Evolutionary conservation across 2,888 invertebrate genomes (phyloP).

Genomic region (Drosophila greeni): DNA sequence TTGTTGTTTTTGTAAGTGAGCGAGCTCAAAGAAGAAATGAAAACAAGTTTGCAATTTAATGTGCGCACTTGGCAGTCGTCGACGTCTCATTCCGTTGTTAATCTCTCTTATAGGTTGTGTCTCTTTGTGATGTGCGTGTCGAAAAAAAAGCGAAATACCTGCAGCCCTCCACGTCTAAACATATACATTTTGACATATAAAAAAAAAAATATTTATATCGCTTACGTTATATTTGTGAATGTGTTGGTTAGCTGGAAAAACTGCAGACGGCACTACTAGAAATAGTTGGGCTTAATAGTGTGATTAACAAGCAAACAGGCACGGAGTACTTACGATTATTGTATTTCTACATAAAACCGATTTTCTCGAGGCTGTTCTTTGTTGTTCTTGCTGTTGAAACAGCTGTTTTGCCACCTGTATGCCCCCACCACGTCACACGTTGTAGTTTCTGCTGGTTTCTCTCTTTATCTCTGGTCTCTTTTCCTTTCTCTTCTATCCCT

Average conservation of each 20-base stretch:
- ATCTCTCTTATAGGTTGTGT: slow-evolving; percentile 26
- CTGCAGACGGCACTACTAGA: slow-evolving; percentile 41
- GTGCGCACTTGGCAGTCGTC: slow-evolving; percentile 70
- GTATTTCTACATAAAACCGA: slow-evolving; percentile 44
- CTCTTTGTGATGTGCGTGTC: slow-evolving; percentile 27
- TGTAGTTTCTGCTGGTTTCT: slow-evolving; percentile 31
- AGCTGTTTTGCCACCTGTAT: slow-evolving; percentile 64
- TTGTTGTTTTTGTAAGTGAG: slow-evolving; percentile 53
- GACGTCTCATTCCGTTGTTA: slow-evolving; percentile 31
- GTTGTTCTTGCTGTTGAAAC: slow-evolving; percentile 59
- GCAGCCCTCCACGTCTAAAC: slow-evolving; percentile 62
- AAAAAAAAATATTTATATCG: slow-evolving; percentile 41
- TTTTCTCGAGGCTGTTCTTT: slow-evolving; percentile 42
- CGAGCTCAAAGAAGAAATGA: slow-evolving; percentile 50
- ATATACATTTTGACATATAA: slow-evolving; percentile 22
- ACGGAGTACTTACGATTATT: slow-evolving; percentile 42
- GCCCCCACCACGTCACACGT: slow-evolving; percentile 57
- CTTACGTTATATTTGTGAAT: slow-evolving; percentile 55
- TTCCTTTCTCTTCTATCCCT: slow-evolving; percentile 40
- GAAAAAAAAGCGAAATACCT: slow-evolving; percentile 14
- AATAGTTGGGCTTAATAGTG: slow-evolving; percentile 44
- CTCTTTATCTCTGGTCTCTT: slow-evolving; percentile 39
- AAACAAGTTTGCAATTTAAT: slow-evolving; percentile 72
- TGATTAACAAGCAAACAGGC: slow-evolving; percentile 12
- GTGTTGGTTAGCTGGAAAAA: slow-evolving; percentile 36